These are phyloP conservation scores for Eulemur rufifrons DNA, from an alignment of 2,113 vertebrate species.

Conservation along the genomic window DNA sequence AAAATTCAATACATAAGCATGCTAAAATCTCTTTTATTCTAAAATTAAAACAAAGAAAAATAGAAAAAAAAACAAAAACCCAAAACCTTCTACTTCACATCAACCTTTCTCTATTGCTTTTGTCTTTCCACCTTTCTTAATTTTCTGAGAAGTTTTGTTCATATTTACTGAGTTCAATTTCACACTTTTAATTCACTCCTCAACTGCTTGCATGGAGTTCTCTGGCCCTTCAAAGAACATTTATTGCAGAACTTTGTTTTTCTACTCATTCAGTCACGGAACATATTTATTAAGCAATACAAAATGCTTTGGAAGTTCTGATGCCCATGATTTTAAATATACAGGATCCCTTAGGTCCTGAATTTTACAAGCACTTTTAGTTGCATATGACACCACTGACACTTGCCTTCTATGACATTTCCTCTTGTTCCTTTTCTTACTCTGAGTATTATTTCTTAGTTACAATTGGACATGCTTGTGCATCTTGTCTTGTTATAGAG, in stretches of 20 bases:
- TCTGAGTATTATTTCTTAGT: neutral
- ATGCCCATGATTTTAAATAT: neutral
- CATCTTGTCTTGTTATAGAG: neutral
- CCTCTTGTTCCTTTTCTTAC: neutral
- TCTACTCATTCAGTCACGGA: neutral
- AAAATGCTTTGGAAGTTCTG: neutral
- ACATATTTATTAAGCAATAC: neutral
- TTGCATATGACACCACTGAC: neutral
- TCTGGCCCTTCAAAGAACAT: neutral
- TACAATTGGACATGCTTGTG: no score
- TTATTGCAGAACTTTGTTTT: neutral
- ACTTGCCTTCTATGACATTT: neutral
- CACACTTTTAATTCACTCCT: neutral
- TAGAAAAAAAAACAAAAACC: neutral
- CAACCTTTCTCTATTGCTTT: neutral
- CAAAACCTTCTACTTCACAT: neutral
- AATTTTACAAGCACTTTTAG: neutral
- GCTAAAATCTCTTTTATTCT: neutral
- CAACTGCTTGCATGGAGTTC: neutral
- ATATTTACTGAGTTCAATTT: neutral
- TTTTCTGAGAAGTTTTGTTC: neutral
- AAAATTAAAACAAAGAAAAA: neutral
- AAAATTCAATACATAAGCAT: neutral
- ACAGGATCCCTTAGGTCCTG: neutral
- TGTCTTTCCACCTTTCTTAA: neutral